Conservation (phyloP, 2,797 vertebrate species). For the Spinus olivaceus region DNA sequence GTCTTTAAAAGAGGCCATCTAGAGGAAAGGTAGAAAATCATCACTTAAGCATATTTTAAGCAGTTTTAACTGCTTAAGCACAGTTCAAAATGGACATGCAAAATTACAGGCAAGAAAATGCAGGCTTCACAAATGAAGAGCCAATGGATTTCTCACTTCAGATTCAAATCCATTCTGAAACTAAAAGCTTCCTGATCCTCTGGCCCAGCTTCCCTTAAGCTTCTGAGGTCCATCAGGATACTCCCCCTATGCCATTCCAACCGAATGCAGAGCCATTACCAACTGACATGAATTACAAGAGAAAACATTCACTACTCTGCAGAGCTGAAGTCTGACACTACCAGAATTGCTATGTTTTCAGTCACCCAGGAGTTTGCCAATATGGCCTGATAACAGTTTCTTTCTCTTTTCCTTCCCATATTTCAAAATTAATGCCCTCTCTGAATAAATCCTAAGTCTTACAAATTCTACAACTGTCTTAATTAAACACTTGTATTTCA, state of each 20-base stretch:
- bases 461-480: neutral
- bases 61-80: neutral
- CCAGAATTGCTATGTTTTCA: neutral
- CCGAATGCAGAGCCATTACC: neutral
- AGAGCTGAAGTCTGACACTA: neutral
- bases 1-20: neutral
- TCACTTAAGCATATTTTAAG: neutral
- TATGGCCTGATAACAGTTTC: neutral
- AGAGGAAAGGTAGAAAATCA: neutral
- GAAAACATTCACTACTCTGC: neutral
- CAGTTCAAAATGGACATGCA: neutral
- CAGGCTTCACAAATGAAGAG: neutral
- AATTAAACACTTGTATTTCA: neutral
- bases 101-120: neutral
- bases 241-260: neutral
- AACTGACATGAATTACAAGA: neutral
- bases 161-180: neutral
- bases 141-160: neutral
- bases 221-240: neutral
- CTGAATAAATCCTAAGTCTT: neutral
- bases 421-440: neutral
- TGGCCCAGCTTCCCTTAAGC: neutral
- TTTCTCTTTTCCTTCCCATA: neutral
- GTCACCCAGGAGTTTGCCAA: neutral
- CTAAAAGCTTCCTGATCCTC: neutral